Evolutionary conservation across 2,113 vertebrate species (phyloP).

Genomic region (Amblyopsis rosae): DNA sequence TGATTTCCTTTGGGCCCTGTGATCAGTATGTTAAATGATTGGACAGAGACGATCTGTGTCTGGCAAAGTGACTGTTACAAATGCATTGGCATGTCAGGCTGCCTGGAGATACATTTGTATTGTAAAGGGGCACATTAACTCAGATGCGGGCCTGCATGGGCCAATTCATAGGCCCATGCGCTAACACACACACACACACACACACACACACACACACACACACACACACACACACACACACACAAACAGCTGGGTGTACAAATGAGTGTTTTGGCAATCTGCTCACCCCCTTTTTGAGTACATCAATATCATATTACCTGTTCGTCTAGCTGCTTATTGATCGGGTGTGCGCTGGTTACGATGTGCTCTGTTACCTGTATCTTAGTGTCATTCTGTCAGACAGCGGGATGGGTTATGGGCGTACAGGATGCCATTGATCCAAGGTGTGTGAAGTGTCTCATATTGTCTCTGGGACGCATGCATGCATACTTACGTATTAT

Average conservation of each 20-base stretch:
- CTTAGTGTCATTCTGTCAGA: constrained; percentile 54
- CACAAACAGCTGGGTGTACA: constrained; percentile 15
- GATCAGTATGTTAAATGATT: constrained; percentile 36
- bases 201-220: constrained; percentile 2
- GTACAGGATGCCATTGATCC: constrained; percentile 64
- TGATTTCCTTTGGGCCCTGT: constrained; percentile 57
- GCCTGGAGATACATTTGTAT: constrained; percentile 64
- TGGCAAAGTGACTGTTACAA: constrained; percentile 20
- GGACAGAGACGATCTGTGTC: constrained; percentile 24
- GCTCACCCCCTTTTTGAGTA: constrained; percentile 39
- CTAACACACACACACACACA: constrained; percentile 3
- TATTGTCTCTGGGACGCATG: constrained; percentile 39
- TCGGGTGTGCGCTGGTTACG: constrained; percentile 67
- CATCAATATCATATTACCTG: constrained; percentile 80
- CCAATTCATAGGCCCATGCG: neutral
- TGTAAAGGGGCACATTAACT: constrained; percentile 59
- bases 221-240: constrained; percentile 17
- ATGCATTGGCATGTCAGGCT: constrained; percentile 50
- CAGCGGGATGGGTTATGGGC: constrained; percentile 47
- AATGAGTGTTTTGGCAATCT: constrained; percentile 32
- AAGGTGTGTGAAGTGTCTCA: constrained; percentile 42
- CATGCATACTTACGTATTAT: constrained; percentile 25
- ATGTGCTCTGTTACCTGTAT: constrained; percentile 67
- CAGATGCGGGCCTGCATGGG: constrained; percentile 31
- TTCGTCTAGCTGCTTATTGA: constrained; percentile 74